Evolutionary conservation across 2,888 invertebrate genomes (phyloP).

Genomic region (Maniola hyperantus): DNA sequence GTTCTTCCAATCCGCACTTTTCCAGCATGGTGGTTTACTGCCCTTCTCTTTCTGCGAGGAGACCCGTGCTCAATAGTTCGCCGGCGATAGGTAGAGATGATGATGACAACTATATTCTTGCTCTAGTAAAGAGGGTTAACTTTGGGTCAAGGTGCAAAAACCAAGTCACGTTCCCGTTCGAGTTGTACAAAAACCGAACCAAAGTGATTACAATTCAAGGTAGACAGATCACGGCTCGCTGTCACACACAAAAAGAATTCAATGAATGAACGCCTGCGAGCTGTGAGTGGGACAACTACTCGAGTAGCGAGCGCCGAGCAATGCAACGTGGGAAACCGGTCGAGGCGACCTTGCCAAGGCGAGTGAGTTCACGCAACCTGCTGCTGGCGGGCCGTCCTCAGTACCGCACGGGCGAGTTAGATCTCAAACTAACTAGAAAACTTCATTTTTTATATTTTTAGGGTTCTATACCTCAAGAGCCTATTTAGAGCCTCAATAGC

Average conservation of each 20-base stretch:
- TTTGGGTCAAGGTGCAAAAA: not conserved
- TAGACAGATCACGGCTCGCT: not conserved
- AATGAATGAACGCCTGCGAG: slow-evolving; percentile 10
- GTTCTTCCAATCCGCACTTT: too few relatives aligned
- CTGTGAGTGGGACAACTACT: not conserved
- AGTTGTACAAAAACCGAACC: not conserved
- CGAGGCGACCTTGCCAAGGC: slow-evolving; percentile 18
- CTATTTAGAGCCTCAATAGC: too few relatives aligned
- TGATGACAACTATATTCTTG: too few relatives aligned
- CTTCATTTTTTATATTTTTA: too few relatives aligned
- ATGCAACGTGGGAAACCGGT: slow-evolving; percentile 16
- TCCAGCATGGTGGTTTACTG: too few relatives aligned
- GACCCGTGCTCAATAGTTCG: too few relatives aligned
- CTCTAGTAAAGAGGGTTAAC: too few relatives aligned
- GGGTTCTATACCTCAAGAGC: too few relatives aligned
- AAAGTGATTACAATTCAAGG: not conserved
- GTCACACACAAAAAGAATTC: not conserved
- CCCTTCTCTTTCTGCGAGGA: too few relatives aligned
- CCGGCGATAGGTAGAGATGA: too few relatives aligned
- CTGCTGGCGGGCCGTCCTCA: not conserved
- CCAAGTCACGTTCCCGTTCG: not conserved
- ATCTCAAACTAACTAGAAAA: not conserved
- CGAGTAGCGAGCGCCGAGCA: not conserved
- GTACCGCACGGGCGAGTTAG: not conserved
- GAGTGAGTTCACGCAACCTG: slow-evolving; percentile 15